Conservation (phyloP, 2,888 invertebrate genomes). For the Actias luna region DNA sequence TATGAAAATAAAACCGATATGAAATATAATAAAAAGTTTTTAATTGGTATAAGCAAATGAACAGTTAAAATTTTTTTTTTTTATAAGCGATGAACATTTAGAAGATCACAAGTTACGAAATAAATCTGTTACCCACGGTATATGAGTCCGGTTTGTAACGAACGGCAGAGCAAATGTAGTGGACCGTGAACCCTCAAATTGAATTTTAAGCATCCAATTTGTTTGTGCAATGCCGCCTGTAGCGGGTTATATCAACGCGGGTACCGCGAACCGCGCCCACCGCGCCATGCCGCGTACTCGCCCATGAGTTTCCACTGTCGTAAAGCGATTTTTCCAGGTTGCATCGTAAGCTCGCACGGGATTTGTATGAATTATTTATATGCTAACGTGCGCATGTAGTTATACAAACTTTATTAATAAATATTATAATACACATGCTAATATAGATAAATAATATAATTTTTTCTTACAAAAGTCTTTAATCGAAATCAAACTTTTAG, state of each 20-base stretch:
- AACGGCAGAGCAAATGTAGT: constrained; percentile 73
- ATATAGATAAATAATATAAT: too few relatives aligned
- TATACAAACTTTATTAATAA: background rate
- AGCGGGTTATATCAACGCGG: constrained; percentile 51
- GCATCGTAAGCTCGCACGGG: constrained; percentile 47
- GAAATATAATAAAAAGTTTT: background rate
- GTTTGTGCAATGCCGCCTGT: constrained; percentile 66
- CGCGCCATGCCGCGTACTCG: constrained; percentile 26
- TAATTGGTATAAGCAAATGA: background rate
- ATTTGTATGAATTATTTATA: constrained; percentile 63
- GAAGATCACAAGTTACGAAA: constrained; percentile 34
- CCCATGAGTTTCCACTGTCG: constrained; percentile 57
- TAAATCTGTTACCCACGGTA: constrained; percentile 70
- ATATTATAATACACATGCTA: background rate
- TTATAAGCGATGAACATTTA: background rate
- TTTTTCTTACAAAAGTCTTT: too few relatives aligned
- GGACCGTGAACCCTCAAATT: constrained; percentile 81
- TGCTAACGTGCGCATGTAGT: constrained; percentile 1
- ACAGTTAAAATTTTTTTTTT: background rate
- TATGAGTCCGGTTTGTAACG: constrained; percentile 71
- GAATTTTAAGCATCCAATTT: constrained; percentile 82
- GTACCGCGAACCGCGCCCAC: constrained; percentile 33
- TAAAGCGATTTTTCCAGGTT: constrained; percentile 70
- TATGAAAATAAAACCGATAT: too few relatives aligned
- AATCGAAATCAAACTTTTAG: too few relatives aligned